Evolutionary conservation across 2,888 invertebrate genomes (phyloP), one percentile per base, ranked within the genome.

Genomic region (Sylvicola cinctus): DNA sequence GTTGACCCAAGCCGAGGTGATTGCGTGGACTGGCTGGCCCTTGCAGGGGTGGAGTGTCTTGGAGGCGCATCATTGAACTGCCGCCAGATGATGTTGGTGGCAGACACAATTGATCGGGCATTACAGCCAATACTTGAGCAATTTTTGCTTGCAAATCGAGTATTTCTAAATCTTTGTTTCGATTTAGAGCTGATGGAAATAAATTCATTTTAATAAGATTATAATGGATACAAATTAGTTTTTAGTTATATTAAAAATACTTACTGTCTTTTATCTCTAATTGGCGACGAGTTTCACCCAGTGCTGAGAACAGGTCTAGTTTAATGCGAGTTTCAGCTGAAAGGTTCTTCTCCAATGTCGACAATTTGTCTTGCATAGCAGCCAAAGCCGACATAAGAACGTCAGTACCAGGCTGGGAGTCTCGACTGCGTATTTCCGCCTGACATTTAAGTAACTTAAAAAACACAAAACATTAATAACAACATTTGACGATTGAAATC

Each of bases 271-370:
- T 72, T 53, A 85, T 76, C 61, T 79, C 80, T 49, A 90, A 65
- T 57, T 84, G 80, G 36, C 90, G 68, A 58, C 90, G 90, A 43
- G 87, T 90, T 55, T 90, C 93, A 26, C 93, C 93, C 34, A 96
- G 74, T 42, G 95, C 95, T 42, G 90, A 87, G 62, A 96, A 91
- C 50, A 98, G 72, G 65, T 98, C 96, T 49, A 95, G 72, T 64
- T 98, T 98, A 60, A 96, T 80, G 48, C 93, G 73, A 45, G 93
- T 98, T 67, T 98, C 96, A 32, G 91, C 87, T 41, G 87, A 88
- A 44, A 98, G 70, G 50, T 85, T 84, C 51, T 81, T 80, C 63
- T 96, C 91, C 47, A 96, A 68, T 54, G 90, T 88, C 47, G 74
- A 60, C 53, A 87, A 88, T 54, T 90, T 85, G 53, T 93, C 90